Percentiles rank a stretch among this genome's conserved stretches.
These are phyloP conservation scores for Palloptera scutellata DNA, from an alignment of 2,888 invertebrate genomes.

Conservation along the genomic window DNA sequence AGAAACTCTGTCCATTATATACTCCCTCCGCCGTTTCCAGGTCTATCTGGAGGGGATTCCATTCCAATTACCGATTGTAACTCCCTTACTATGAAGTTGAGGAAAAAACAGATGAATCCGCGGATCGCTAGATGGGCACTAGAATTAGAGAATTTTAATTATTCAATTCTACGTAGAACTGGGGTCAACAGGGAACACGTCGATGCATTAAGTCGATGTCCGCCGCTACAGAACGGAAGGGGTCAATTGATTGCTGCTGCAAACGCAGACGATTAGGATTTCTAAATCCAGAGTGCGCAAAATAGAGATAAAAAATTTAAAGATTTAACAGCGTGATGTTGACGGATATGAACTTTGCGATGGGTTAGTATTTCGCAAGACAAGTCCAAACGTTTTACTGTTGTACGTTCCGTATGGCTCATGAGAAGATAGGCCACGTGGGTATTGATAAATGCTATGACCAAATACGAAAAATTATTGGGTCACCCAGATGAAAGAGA, in stretches of 20 bases:
- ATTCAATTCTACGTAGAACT: conserved; percentile 3
- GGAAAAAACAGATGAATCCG: not conserved
- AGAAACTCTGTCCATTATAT: conserved; percentile 1
- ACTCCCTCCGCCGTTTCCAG: not conserved
- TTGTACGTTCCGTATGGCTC: no score
- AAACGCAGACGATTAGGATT: no score
- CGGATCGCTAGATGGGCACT: not conserved
- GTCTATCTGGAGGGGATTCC: conserved; percentile 1
- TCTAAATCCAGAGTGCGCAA: no score
- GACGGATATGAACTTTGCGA: no score
- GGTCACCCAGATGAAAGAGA: no score
- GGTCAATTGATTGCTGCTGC: no score
- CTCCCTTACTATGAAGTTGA: not conserved
- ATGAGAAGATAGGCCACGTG: not conserved
- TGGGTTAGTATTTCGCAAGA: no score
- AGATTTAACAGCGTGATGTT: no score
- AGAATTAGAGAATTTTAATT: conserved; percentile 16
- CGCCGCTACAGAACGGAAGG: no score
- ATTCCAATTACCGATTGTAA: conserved; percentile 5
- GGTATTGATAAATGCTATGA: not conserved
- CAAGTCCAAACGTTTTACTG: no score
- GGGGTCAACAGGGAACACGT: conserved; percentile 5
- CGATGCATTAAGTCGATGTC: conserved; percentile 8
- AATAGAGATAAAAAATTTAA: no score
- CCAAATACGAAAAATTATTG: not conserved